Conservation (phyloP, 2,113 vertebrate species). For the Raja brachyura region DNA sequence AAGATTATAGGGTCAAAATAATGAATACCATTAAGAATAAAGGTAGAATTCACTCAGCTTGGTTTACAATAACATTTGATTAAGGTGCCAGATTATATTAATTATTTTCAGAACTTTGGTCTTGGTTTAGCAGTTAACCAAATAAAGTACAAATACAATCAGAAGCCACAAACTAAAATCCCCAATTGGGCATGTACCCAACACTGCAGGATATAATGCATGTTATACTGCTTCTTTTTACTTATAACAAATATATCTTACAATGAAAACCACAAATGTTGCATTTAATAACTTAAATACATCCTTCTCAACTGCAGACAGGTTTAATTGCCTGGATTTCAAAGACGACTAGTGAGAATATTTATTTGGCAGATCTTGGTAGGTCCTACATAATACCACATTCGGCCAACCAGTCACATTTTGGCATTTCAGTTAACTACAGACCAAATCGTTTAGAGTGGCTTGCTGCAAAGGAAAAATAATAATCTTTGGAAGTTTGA, state of each 20-base stretch:
- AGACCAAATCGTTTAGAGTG: not conserved
- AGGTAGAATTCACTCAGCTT: conserved; percentile 1
- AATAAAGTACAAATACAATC: conserved; percentile 49
- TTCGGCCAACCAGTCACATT: not conserved
- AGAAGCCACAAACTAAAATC: conserved; percentile 46
- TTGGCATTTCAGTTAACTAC: not conserved
- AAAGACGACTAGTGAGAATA: not conserved
- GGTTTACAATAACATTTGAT: conserved; percentile 44
- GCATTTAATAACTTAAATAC: conserved; percentile 50
- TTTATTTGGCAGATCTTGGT: not conserved
- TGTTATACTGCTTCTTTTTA: no score
- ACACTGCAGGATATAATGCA: not conserved
- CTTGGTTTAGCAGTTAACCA: conserved; percentile 50
- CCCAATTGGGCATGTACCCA: conserved; percentile 46
- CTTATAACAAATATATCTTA: conserved; percentile 38
- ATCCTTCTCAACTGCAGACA: not conserved
- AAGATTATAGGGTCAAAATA: conserved; percentile 2
- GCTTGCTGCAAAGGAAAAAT: not conserved
- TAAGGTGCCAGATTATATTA: conserved; percentile 49
- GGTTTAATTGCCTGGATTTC: not conserved
- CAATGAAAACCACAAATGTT: conserved; percentile 50
- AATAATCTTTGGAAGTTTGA: not conserved
- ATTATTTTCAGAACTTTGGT: conserved; percentile 48
- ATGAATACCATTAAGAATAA: not conserved
- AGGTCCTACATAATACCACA: not conserved